Base-by-base conservation (phyloP, 1,140 invertebrate species). In the Bombus waltoni region DNA sequence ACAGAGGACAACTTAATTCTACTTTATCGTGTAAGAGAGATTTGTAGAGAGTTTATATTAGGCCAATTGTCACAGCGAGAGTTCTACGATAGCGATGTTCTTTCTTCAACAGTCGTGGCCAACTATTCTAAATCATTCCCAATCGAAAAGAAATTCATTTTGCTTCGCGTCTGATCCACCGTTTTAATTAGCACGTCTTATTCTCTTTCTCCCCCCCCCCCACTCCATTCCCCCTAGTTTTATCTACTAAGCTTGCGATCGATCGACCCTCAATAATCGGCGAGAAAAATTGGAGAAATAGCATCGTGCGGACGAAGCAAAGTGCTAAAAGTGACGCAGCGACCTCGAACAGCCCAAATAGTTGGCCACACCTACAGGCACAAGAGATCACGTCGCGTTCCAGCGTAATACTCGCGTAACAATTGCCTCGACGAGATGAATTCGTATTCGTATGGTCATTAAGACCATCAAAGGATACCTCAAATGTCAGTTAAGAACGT, bases 21-120 rank as follows among this genome's bases (percentile, higher is more conserved):
- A 90, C 47, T 91, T 89, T 85, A 90, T 86, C 86, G 68, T 80
- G 28, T 89, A 84, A 91, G 81, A 47, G 77, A 86, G 77, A 86
- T 91, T 91, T 88, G 89, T 90, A 90, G 81, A 86, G 81, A 86
- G 71, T 91, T 89, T 91, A 88, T 86, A 89, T 90, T 91, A 89
- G 78, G 65, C 74, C 79, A 77, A 81, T 87, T 71, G 86, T 77
- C 88, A 71, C 75, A 72, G 83, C 83, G 80, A 89, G 72, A 81
- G 76, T 70, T 85, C 62, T 85, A 80, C 71, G 76, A 80, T 85
- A 87, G 86, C 72, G 83, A 85, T 85, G 42, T 66, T 73, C 79
- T 53, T 35, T 28, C 42, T 18, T 57, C 57, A 66, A 38, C 47
- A 53, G 62, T 78, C 25, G 47, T 42, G 73, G 76, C 59, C 79